A percentile compares a stretch with the other conserved stretches of the same genome.
Evolutionary conservation across 2,888 invertebrate genomes (phyloP).

Genomic region (Saturnia japonica): DNA sequence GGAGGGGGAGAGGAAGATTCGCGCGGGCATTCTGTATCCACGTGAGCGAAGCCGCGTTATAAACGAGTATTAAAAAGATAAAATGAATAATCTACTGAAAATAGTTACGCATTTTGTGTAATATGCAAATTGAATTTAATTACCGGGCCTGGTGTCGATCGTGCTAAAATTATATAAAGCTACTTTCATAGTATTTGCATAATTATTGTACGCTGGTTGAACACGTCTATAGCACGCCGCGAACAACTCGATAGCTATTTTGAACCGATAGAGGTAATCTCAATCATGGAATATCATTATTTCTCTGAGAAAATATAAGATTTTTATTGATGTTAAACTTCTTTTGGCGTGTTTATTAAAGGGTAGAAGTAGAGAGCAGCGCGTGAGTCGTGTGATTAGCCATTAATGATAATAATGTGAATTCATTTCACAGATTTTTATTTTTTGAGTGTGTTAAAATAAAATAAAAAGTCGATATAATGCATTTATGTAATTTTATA

Average conservation of each 20-base stretch:
- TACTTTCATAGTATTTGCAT: constrained; percentile 4
- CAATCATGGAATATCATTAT: neutral
- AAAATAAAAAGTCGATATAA: too few species aligned
- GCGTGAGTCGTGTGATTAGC: too few species aligned
- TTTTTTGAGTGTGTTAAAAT: too few species aligned
- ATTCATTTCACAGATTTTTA: too few species aligned
- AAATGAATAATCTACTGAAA: neutral
- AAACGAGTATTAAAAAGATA: neutral
- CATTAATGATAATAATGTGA: too few species aligned
- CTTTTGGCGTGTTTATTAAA: too few species aligned
- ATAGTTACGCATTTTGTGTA: constrained; percentile 6
- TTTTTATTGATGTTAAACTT: too few species aligned
- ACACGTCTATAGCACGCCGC: neutral
- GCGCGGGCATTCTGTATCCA: too few species aligned
- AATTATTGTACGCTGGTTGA: neutral
- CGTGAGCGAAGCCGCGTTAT: too few species aligned
- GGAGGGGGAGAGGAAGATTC: too few species aligned
- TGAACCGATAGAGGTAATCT: neutral
- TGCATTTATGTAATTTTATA: too few species aligned
- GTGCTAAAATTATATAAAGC: neutral
- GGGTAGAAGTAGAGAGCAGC: too few species aligned
- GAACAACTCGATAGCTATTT: neutral
- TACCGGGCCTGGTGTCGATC: neutral
- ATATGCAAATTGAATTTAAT: neutral
- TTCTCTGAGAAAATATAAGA: neutral